These are phyloP conservation scores for Smittia sp. DNA, from an alignment of 2,888 invertebrate species.

Conservation along the genomic window DNA sequence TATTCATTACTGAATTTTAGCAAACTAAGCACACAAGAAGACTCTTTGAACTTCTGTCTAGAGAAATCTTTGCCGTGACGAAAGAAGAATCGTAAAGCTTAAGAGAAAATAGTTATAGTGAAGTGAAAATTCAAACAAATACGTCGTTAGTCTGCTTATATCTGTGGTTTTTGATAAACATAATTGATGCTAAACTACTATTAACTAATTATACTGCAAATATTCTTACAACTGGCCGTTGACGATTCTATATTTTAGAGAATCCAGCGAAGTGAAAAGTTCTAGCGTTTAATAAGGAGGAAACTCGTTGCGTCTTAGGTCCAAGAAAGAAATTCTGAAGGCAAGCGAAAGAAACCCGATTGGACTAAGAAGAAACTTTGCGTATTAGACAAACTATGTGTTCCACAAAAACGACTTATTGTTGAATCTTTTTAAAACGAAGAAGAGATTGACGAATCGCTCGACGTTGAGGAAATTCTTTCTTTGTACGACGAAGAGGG, in stretches of 20 bases:
- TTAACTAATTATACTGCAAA: constrained; percentile 29
- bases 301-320: constrained; percentile 22
- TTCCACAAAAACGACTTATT: constrained; percentile 42
- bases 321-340: background rate
- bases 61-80: background rate
- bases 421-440: constrained; percentile 35
- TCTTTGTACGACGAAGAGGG: background rate
- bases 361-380: constrained; percentile 32
- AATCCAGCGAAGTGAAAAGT: constrained; percentile 24
- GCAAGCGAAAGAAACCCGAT: constrained; percentile 12
- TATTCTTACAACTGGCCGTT: constrained; percentile 27
- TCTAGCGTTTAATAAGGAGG: constrained; percentile 11
- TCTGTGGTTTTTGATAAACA: constrained; percentile 41
- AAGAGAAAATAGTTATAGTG: constrained; percentile 22
- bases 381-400: constrained; percentile 41
- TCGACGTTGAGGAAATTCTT: background rate
- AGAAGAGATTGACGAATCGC: constrained; percentile 5
- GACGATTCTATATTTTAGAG: constrained; percentile 24
- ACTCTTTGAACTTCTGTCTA: background rate
- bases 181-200: constrained; percentile 41
- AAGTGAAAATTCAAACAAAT: constrained; percentile 29
- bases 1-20: constrained; percentile 26
- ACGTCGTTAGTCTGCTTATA: constrained; percentile 42
- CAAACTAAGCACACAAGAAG: background rate
- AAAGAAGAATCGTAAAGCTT: constrained; percentile 17